Base-by-base conservation (phyloP, 2,888 invertebrate species). In the Drosophila longiperda region DNA sequence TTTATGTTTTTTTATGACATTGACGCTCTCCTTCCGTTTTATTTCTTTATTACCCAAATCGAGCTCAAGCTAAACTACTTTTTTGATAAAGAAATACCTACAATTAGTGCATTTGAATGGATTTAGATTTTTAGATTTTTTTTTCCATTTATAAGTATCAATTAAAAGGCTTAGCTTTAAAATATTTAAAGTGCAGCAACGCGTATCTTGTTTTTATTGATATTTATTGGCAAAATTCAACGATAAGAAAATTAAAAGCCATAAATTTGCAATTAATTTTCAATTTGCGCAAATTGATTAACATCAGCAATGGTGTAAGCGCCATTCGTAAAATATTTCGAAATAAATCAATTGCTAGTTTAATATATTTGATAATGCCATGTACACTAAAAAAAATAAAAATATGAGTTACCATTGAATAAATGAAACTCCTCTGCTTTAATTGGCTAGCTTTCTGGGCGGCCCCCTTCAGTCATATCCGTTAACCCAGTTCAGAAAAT, bases 191-290 rank as follows among this genome's bases (percentile, higher is more conserved):
- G 81, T 87, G 87, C 84, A 66, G 32, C 40, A 65, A 53, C 53
- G 48, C 2, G 49, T 48, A 12, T 49, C n/a, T 59, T 67, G 45
- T 38, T 62, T 33, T 12, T 65, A 38, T 53, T 53, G 32, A 45
- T 65, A 68, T 64, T 68, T 75, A 49, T 66, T 66, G 73, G 73
- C 82, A 91, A 87, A 91, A 90, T 87, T 90, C 91, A 91, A 64
- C 77, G 80, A 78, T 83, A 88, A 86, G 84, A 87, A 91, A 90
- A 90, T 90, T 90, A 91, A 91, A 90, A 85, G 90, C 89, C 78
- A 90, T 90, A 90, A 91, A 90, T 91, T 90, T 83, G 81, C 90
- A 91, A 90, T 90, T 90, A 90, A 91, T 84, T 90, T 90, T 90
- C 88, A 90, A 90, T 90, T 90, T 91, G 91, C 84, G 80, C 81